Evolutionary conservation across 1,140 invertebrate species (phyloP).

Genomic region (Magallana angulata): DNA sequence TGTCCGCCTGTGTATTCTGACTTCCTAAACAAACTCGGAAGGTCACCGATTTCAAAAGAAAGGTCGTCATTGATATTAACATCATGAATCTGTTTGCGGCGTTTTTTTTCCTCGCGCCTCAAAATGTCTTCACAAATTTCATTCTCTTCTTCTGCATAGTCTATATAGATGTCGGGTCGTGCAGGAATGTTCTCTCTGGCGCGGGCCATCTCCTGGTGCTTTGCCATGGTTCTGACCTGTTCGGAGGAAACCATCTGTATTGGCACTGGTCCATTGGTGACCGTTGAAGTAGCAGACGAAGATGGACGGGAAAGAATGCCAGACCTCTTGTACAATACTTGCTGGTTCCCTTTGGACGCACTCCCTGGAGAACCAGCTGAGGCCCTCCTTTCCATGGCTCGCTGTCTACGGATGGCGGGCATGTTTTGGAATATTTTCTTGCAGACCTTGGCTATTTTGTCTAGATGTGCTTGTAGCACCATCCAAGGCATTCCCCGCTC

Average conservation of each 20-base stretch:
- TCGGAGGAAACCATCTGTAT: conserved; percentile 40
- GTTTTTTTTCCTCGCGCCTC: not conserved
- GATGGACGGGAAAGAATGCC: not conserved
- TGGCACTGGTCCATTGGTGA: conserved; percentile 31
- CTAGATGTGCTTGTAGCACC: conserved; percentile 40
- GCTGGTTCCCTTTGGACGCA: not conserved
- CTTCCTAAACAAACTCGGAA: not conserved
- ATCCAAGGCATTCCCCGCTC: conserved; percentile 39
- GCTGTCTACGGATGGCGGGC: conserved; percentile 33
- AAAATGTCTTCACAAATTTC: conserved; percentile 20
- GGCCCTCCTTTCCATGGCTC: not conserved
- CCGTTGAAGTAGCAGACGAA: not conserved
- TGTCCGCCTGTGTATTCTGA: not conserved
- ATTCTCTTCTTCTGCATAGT: conserved; percentile 72
- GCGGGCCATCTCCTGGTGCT: not conserved
- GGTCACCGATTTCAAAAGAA: conserved; percentile 8
- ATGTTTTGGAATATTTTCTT: conserved; percentile 35
- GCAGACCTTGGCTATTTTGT: conserved; percentile 42
- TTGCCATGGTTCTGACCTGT: conserved; percentile 45
- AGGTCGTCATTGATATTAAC: not conserved
- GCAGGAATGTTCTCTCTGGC: not conserved
- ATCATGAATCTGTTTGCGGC: conserved; percentile 1
- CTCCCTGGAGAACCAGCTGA: not conserved
- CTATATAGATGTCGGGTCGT: conserved; percentile 44
- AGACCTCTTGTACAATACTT: not conserved